These are phyloP conservation scores for Drosophila austrosaltans DNA, from an alignment of 2,888 invertebrate species.

Conservation along the genomic window DNA sequence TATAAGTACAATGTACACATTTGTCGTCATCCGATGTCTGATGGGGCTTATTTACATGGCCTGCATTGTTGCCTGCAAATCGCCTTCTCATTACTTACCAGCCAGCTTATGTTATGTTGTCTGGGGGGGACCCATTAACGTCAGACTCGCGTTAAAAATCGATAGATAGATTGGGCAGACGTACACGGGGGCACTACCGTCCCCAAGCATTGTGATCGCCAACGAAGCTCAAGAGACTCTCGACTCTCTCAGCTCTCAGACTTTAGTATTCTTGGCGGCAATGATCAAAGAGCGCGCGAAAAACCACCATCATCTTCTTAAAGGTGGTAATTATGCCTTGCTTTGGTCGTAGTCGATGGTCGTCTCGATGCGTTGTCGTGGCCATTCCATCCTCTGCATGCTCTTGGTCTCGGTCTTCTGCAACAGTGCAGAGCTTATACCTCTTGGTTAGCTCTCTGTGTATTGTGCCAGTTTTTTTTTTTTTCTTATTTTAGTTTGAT, in stretches of 20 bases:
- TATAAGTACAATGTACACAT: constrained; percentile 15
- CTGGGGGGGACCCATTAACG: constrained; percentile 80
- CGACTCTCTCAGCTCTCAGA: constrained; percentile 28
- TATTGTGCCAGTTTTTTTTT: constrained; percentile 8
- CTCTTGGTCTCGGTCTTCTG: neutral
- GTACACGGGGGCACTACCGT: constrained; percentile 34
- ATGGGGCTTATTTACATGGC: constrained; percentile 58
- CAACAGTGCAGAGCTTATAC: too few relatives aligned
- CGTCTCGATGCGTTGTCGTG: constrained; percentile 11
- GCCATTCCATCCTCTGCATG: constrained; percentile 29
- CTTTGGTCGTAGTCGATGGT: constrained; percentile 49
- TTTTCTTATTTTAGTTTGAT: neutral
- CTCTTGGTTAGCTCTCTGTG: neutral
- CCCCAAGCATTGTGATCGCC: constrained; percentile 51
- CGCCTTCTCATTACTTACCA: constrained; percentile 80
- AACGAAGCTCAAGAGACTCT: constrained; percentile 40
- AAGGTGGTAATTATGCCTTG: constrained; percentile 82
- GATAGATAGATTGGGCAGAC: constrained; percentile 82
- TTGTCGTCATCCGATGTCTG: constrained; percentile 2
- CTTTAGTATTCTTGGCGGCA: constrained; percentile 67
- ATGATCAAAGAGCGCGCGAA: constrained; percentile 81
- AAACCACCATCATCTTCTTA: constrained; percentile 82
- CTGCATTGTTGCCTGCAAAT: constrained; percentile 64
- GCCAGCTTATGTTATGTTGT: constrained; percentile 18
- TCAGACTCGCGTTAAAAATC: constrained; percentile 84